Evolutionary conservation across 2,113 vertebrate species (phyloP).

Genomic region (Carassius gibelio): DNA sequence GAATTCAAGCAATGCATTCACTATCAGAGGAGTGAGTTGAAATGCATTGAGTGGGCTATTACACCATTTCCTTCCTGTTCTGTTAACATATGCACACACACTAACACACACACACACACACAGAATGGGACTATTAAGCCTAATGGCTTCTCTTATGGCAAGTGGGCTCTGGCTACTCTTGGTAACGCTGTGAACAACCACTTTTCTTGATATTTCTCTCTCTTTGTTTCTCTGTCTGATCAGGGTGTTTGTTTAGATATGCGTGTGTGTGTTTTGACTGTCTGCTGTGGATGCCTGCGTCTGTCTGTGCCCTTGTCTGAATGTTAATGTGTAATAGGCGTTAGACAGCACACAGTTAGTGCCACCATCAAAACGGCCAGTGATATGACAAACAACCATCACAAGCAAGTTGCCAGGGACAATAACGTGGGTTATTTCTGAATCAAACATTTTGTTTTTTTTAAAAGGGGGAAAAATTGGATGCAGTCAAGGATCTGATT

Average conservation of each 20-base stretch:
- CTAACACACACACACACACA: background rate
- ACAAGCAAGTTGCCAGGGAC: conserved; percentile 32
- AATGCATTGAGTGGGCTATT: conserved; percentile 3
- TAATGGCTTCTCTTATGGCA: conserved; percentile 26
- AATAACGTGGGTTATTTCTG: background rate
- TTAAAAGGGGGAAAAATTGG: too few species aligned
- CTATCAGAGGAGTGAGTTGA: conserved; percentile 6
- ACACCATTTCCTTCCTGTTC: conserved; percentile 34
- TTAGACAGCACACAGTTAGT: conserved; percentile 33
- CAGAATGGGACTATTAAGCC: conserved; percentile 18
- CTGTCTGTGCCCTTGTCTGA: conserved; percentile 50
- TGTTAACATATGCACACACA: conserved; percentile 1
- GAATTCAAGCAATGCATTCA: background rate
- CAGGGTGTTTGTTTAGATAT: conserved; percentile 5
- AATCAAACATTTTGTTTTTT: background rate
- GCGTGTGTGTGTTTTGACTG: background rate
- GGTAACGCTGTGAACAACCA: background rate
- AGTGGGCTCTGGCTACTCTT: background rate
- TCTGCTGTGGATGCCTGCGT: conserved; percentile 39
- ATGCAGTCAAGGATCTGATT: background rate
- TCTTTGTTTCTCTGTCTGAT: background rate
- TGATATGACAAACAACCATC: conserved; percentile 38
- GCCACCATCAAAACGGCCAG: conserved; percentile 38
- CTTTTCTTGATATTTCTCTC: background rate
- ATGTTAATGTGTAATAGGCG: conserved; percentile 52